Evolutionary conservation across 2,888 invertebrate species (phyloP).

Genomic region (Acrobasis repandana): DNA sequence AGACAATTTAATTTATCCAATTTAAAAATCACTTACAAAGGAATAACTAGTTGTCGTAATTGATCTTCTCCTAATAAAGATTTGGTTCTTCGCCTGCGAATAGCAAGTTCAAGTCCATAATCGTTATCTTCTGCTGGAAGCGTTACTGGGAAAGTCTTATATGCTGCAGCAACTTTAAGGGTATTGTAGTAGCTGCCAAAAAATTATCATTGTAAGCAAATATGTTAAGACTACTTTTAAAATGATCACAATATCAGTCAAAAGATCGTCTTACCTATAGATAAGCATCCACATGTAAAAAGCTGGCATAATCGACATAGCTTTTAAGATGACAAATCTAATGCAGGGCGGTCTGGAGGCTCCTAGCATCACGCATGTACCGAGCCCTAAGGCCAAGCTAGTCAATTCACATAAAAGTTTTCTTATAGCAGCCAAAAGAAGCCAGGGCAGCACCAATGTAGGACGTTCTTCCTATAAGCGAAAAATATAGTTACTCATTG

Average conservation of each 20-base stretch:
- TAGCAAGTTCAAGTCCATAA: constrained; percentile 70
- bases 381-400: constrained; percentile 71
- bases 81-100: constrained; percentile 73
- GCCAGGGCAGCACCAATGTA: constrained; percentile 77
- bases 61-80: constrained; percentile 69
- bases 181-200: constrained; percentile 62
- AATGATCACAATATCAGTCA: not conserved
- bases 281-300: constrained; percentile 80
- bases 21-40: constrained; percentile 52
- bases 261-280: constrained; percentile 55
- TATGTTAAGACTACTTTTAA: not conserved
- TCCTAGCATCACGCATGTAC: constrained; percentile 72
- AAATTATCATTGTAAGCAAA: too few relatives aligned
- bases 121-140: constrained; percentile 53
- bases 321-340: constrained; percentile 73
- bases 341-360: constrained; percentile 72
- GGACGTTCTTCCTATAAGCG: constrained; percentile 74
- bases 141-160: constrained; percentile 59
- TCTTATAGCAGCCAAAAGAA: constrained; percentile 73
- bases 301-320: constrained; percentile 68
- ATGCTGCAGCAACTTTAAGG: constrained; percentile 62
- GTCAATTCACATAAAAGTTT: constrained; percentile 72
- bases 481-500: not conserved
- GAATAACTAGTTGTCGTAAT: constrained; percentile 63
- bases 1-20: not conserved